These are phyloP conservation scores for Dermolepida albohirtum DNA, from an alignment of 2,888 invertebrate species.

Conservation along the genomic window DNA sequence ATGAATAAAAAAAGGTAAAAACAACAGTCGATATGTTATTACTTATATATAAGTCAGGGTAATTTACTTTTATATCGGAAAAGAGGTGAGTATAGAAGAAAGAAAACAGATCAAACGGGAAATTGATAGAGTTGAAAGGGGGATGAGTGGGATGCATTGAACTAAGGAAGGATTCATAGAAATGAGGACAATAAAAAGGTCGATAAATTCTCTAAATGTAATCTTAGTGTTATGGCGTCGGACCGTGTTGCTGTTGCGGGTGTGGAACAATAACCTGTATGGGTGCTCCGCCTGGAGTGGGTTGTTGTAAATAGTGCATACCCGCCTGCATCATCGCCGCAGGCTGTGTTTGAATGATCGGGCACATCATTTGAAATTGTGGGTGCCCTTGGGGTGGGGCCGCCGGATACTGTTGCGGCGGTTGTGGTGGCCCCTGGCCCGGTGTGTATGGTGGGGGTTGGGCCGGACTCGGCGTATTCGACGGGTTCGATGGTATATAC, in stretches of 20 bases:
- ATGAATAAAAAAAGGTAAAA: background rate
- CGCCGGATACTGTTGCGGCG: conserved; percentile 70
- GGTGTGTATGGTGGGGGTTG: conserved; percentile 58
- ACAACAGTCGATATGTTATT: conserved; percentile 8
- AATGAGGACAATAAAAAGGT: conserved; percentile 5
- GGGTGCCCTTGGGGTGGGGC: conserved; percentile 70
- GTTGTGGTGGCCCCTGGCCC: conserved; percentile 60
- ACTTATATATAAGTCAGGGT: background rate
- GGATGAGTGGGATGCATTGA: background rate
- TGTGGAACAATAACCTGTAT: conserved; percentile 65
- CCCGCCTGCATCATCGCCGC: conserved; percentile 63
- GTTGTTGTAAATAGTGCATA: conserved; percentile 67
- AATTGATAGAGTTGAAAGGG: too few species aligned
- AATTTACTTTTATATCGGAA: background rate
- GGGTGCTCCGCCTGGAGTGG: conserved; percentile 64
- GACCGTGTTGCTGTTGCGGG: conserved; percentile 65
- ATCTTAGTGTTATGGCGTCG: conserved; percentile 59
- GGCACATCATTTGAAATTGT: conserved; percentile 72
- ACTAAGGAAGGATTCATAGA: background rate
- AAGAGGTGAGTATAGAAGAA: background rate
- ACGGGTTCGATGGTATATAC: conserved; percentile 66
- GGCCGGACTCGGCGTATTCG: conserved; percentile 66
- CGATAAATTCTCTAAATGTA: conserved; percentile 10
- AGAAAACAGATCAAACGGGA: too few species aligned
- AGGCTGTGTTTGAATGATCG: conserved; percentile 69